A percentile compares a stretch with the other conserved stretches of the same genome.
Conservation (phyloP, 2,797 vertebrate genomes). For the Syngnathus rostellatus region DNA sequence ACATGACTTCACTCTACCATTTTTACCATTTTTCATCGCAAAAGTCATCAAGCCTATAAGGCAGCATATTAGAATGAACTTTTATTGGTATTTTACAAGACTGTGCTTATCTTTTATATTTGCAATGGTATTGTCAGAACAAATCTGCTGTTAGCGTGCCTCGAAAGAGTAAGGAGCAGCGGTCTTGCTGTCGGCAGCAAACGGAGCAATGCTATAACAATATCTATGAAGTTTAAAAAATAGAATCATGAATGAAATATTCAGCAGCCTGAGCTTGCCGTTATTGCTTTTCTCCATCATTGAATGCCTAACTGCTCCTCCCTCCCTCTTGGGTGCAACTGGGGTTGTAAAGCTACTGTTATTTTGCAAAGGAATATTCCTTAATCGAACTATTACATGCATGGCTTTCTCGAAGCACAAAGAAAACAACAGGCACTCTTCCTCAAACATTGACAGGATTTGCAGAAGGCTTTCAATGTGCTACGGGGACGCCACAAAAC, state of each 20-base stretch:
- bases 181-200: no score
- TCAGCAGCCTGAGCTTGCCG: conserved; percentile 1
- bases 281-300: conserved; percentile 6
- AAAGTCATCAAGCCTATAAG: no score
- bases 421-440: not conserved
- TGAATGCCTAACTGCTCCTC: conserved; percentile 6
- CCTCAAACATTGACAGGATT: not conserved
- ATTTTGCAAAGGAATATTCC: conserved; percentile 8
- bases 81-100: no score
- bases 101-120: no score
- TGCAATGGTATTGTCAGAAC: no score
- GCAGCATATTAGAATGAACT: no score
- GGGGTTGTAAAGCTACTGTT: conserved; percentile 6
- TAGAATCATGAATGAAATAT: conserved; percentile 12
- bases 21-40: no score
- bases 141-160: no score
- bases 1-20: not conserved
- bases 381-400: conserved; percentile 13
- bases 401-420: conserved; percentile 2
- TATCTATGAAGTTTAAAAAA: no score
- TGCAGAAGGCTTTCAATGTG: not conserved
- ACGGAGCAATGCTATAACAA: no score
- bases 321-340: conserved; percentile 4
- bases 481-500: not conserved
- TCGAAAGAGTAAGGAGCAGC: no score